Evolutionary conservation across 1,140 invertebrate species (phyloP).

Genomic region (Drosophila triauraria): DNA sequence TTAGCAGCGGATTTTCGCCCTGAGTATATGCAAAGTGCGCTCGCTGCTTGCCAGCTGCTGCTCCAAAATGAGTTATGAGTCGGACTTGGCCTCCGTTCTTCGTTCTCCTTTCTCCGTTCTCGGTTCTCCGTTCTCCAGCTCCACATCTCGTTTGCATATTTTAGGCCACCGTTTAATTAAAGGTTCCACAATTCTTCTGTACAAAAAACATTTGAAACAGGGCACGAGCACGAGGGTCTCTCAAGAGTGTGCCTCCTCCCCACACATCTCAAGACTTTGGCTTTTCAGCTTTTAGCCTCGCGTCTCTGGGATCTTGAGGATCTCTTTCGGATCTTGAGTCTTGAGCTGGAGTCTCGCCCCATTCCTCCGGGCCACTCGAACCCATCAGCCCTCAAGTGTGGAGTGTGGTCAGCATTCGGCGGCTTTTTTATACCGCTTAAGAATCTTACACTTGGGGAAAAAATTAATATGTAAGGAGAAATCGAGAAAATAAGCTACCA

Average conservation of each 20-base stretch:
- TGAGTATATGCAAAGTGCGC: conserved; percentile 79
- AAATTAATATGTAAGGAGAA: neutral
- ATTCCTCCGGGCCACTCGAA: conserved; percentile 42
- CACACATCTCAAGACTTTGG: conserved; percentile 26
- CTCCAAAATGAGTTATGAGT: conserved; percentile 83
- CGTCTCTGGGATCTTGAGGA: conserved; percentile 19
- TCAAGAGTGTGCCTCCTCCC: conserved; percentile 64
- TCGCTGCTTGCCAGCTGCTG: conserved; percentile 24
- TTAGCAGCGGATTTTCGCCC: conserved; percentile 58
- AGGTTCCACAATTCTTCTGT: conserved; percentile 71
- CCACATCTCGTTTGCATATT: conserved; percentile 81
- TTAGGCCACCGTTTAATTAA: conserved; percentile 85
- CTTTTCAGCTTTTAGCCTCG: conserved; percentile 16
- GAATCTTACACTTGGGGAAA: conserved; percentile 15
- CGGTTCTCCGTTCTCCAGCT: conserved; percentile 20
- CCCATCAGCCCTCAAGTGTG: conserved; percentile 49
- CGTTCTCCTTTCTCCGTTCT: conserved; percentile 9
- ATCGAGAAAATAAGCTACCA: neutral
- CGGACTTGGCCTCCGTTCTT: conserved; percentile 53
- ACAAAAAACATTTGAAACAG: conserved; percentile 73
- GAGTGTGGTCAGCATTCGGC: conserved; percentile 51
- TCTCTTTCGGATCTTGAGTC: conserved; percentile 14
- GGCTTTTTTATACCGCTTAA: conserved; percentile 24
- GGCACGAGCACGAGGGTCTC: conserved; percentile 80
- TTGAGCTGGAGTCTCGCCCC: conserved; percentile 37